These are phyloP conservation scores for Helostoma temminkii DNA, from an alignment of 2,797 vertebrate species.

Conservation along the genomic window DNA sequence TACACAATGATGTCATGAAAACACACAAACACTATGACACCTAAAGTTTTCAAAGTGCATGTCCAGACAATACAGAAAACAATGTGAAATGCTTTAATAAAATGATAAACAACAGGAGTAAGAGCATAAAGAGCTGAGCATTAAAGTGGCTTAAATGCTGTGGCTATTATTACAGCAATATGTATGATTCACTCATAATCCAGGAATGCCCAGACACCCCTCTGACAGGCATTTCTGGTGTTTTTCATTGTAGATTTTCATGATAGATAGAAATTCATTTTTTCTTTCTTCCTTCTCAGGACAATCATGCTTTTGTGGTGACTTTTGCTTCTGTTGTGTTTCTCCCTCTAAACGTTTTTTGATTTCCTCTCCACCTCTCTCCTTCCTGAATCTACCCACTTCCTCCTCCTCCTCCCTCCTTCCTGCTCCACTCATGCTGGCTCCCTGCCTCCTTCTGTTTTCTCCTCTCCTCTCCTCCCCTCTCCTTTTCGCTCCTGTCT, in stretches of 20 bases:
- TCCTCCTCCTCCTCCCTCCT: not conserved
- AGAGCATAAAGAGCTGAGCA: not conserved
- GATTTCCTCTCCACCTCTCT: conserved; percentile 14
- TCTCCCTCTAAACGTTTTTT: conserved; percentile 22
- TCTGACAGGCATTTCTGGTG: not conserved
- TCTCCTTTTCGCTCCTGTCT: conserved; percentile 28
- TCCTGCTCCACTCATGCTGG: not conserved
- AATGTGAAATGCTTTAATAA: not conserved
- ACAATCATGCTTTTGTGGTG: conserved; percentile 8
- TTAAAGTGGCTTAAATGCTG: not conserved
- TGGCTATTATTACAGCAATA: not conserved
- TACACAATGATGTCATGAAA: not conserved
- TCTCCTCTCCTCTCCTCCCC: conserved; percentile 18
- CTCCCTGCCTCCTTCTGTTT: not conserved
- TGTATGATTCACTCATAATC: not conserved
- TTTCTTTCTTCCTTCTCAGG: not conserved
- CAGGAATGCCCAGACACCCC: not conserved
- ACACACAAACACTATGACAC: not conserved
- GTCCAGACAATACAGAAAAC: not conserved
- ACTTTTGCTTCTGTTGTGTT: not conserved
- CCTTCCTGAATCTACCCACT: not conserved
- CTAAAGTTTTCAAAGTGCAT: not conserved
- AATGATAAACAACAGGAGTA: not conserved
- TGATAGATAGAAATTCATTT: not conserved
- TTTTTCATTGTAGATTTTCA: conserved; percentile 12